Conservation (phyloP, 2,797 vertebrate genomes). For the Spatula clypeata region DNA sequence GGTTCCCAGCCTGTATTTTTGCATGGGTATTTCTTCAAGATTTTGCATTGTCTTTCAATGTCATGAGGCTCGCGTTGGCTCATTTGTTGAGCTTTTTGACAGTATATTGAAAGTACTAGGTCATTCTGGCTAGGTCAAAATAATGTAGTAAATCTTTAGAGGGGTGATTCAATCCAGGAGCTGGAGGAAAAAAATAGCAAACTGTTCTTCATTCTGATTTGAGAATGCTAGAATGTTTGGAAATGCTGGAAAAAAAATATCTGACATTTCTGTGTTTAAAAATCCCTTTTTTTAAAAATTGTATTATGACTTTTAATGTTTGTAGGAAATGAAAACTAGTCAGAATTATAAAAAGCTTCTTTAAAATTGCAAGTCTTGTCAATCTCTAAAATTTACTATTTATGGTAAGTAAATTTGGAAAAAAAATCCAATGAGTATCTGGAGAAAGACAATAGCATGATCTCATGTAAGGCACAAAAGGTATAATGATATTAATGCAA, state of each 20-base stretch:
- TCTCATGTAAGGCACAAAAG: not conserved
- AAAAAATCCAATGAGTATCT: not conserved
- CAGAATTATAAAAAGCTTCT: not conserved
- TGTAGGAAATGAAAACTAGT: not conserved
- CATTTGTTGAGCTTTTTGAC: not conserved
- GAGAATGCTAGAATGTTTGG: not conserved
- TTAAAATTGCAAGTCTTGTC: not conserved
- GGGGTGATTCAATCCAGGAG: not conserved
- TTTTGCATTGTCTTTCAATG: not conserved
- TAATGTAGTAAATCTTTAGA: not conserved
- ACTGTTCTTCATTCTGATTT: not conserved
- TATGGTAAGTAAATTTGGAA: not conserved
- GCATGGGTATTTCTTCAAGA: not conserved
- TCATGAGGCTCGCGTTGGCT: rapidly evolving
- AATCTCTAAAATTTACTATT: not conserved
- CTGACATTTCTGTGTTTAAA: not conserved
- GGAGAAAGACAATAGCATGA: not conserved
- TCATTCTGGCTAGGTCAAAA: not conserved
- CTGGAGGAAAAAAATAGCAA: not conserved
- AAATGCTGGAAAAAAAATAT: not conserved
- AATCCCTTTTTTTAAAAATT: not conserved
- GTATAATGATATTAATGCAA: not conserved
- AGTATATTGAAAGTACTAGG: not conserved
- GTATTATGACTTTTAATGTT: not conserved
- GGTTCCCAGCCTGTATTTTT: not conserved